Evolutionary conservation across 2,797 vertebrate species (phyloP).

Genomic region (Poecilia velifera): DNA sequence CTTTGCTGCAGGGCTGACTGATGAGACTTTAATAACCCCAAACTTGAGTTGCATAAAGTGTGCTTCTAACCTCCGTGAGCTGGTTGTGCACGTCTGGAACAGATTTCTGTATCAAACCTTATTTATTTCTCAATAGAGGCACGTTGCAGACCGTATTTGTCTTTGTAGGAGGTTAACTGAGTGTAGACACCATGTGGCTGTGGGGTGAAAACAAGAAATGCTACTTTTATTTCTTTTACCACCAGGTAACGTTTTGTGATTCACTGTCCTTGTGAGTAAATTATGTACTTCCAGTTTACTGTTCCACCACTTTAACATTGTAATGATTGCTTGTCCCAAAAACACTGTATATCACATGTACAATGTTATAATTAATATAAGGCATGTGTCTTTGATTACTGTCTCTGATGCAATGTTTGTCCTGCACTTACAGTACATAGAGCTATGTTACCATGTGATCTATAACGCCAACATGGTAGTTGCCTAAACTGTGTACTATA

Average conservation of each 20-base stretch:
- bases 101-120: constrained; percentile 34
- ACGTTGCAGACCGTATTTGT: constrained; percentile 17
- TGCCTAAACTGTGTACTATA: constrained; percentile 45
- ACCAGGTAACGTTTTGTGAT: constrained; percentile 43
- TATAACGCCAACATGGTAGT: constrained; percentile 30
- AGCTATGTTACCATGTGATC: constrained; percentile 38
- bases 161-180: constrained; percentile 21
- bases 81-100: constrained; percentile 28
- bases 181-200: constrained; percentile 34
- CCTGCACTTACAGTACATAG: constrained; percentile 53
- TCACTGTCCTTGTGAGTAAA: constrained; percentile 51
- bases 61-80: constrained; percentile 21
- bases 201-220: constrained; percentile 16
- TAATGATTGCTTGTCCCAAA: constrained; percentile 56
- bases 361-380: constrained; percentile 54
- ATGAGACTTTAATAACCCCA: constrained; percentile 46
- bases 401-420: constrained; percentile 56
- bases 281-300: constrained; percentile 52
- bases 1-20: constrained; percentile 41
- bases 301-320: constrained; percentile 55
- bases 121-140: constrained; percentile 32
- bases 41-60: constrained; percentile 25
- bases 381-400: constrained; percentile 58
- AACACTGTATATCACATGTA: constrained; percentile 59
- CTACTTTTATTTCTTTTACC: constrained; percentile 22